These are phyloP conservation scores for Nasalis larvatus DNA, from an alignment of 2,113 vertebrate genomes.

Conservation along the genomic window DNA sequence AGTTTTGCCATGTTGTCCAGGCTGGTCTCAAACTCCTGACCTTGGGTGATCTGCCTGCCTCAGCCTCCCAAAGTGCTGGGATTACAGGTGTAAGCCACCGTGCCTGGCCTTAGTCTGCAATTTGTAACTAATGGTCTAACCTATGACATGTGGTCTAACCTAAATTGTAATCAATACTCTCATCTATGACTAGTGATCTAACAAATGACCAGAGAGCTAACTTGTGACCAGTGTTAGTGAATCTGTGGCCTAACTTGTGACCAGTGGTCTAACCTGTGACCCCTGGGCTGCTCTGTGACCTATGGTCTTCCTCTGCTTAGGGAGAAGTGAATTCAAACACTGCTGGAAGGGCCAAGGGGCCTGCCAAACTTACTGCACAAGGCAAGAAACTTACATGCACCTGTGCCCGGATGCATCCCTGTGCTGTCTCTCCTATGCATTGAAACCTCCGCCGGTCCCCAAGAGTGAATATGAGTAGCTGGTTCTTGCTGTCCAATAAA, in stretches of 20 bases:
- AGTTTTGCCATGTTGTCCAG: no score
- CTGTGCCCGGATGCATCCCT: constrained; percentile 59
- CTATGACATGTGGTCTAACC: background rate
- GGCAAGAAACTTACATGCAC: constrained; percentile 59
- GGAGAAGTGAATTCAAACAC: constrained; percentile 67
- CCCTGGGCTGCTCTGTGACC: background rate
- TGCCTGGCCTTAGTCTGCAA: background rate
- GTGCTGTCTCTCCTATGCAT: constrained; percentile 25
- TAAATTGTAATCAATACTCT: background rate
- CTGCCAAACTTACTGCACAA: constrained; percentile 54
- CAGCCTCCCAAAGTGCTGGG: no score
- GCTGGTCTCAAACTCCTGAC: no score
- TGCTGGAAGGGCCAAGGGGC: constrained; percentile 70
- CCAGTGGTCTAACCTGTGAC: background rate
- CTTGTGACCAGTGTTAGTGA: background rate
- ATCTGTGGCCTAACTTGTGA: background rate
- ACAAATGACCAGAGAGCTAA: background rate
- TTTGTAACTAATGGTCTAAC: background rate
- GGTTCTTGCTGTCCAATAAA: constrained; percentile 52
- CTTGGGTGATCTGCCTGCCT: no score
- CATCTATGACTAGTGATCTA: background rate
- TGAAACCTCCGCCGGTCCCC: rapidly evolving
- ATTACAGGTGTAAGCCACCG: no score
- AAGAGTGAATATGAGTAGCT: background rate
- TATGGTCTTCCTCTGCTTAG: constrained; percentile 34